phyloP scores from a whole-genome alignment of 1,140 invertebrate genomes.

The Tribolium madens region DNA sequence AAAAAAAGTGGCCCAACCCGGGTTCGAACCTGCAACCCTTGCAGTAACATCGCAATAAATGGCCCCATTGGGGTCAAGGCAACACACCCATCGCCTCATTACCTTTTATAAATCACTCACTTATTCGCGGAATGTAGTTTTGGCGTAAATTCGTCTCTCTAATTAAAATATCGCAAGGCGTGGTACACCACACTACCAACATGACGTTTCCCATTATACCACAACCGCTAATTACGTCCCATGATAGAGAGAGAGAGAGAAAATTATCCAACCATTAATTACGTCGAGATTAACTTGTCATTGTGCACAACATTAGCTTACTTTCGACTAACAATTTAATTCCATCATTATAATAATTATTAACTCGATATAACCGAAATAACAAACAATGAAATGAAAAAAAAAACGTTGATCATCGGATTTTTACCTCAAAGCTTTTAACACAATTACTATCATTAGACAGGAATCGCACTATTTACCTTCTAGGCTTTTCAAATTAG shows the following conservation, averaged over 20 bases:
- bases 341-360: conserved; percentile 26
- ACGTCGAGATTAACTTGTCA: conserved; percentile 28
- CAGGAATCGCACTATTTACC: neutral
- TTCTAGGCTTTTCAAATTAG: neutral
- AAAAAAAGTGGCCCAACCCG: too few species aligned
- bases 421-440: neutral
- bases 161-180: conserved; percentile 34
- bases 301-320: conserved; percentile 37
- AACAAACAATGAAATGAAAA: conserved; percentile 23
- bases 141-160: neutral
- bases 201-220: conserved; percentile 32
- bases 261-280: conserved; percentile 9
- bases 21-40: too few species aligned
- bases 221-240: conserved; percentile 28
- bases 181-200: conserved; percentile 11
- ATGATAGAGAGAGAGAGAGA: neutral
- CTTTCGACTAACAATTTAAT: conserved; percentile 36
- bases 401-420: neutral
- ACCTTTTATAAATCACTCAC: neutral
- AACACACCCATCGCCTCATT: neutral
- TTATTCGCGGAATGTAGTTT: neutral
- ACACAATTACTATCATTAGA: neutral
- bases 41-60: too few species aligned
- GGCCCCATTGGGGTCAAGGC: neutral
- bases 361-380: conserved; percentile 19